These are phyloP conservation scores for Nesidiocoris tenuis DNA, from an alignment of 2,888 invertebrate species.

Conservation along the genomic window DNA sequence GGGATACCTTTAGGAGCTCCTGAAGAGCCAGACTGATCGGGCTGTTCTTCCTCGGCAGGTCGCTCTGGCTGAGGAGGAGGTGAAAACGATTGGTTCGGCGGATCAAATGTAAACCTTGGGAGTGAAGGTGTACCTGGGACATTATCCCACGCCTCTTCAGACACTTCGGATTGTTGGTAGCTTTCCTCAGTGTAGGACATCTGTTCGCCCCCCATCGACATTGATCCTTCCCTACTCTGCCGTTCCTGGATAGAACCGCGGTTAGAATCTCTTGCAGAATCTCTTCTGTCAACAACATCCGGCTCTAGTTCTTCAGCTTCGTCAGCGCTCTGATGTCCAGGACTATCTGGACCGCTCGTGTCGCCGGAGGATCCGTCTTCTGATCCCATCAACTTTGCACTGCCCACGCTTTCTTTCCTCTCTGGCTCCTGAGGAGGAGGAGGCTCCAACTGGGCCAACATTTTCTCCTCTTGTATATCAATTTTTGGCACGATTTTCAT, in stretches of 20 bases:
- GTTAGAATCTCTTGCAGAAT: conserved; percentile 11
- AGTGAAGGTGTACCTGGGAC: conserved; percentile 54
- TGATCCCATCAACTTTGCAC: conserved; percentile 40
- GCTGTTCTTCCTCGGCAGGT: conserved; percentile 51
- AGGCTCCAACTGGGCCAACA: conserved; percentile 49
- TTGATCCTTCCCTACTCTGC: conserved; percentile 27
- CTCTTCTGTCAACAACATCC: conserved; percentile 54
- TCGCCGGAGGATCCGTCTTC: conserved; percentile 73
- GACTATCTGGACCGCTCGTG: conserved; percentile 86
- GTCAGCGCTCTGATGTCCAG: conserved; percentile 72
- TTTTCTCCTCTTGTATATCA: conserved; percentile 54
- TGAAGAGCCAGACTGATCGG: conserved; percentile 58
- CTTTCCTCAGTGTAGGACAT: neutral
- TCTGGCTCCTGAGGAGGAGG: conserved; percentile 52
- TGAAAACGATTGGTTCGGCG: conserved; percentile 49
- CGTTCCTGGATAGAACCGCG: conserved; percentile 21
- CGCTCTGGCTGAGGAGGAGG: conserved; percentile 56
- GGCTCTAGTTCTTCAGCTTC: conserved; percentile 27
- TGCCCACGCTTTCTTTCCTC: conserved; percentile 45
- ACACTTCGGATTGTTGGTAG: neutral
- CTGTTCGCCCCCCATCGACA: conserved; percentile 7
- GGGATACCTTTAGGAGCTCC: conserved; percentile 54
- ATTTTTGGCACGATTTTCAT: conserved; percentile 63
- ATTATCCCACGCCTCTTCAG: neutral
- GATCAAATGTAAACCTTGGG: conserved; percentile 58